Base-by-base conservation (phyloP, 2,797 vertebrate genomes). In the Pipistrellus nathusii region DNA sequence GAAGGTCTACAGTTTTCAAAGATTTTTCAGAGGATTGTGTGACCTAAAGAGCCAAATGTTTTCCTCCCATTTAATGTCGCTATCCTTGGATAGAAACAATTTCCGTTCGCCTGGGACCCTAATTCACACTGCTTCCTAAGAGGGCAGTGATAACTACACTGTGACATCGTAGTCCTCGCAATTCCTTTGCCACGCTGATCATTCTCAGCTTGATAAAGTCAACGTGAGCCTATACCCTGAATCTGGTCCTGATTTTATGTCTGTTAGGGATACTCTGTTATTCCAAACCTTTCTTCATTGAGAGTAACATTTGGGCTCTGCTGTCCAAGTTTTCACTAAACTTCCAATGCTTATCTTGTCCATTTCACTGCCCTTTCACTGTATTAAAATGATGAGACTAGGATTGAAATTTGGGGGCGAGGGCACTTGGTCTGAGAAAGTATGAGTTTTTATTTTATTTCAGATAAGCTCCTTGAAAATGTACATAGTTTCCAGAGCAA, bases 361-460 rank as follows among this genome's bases (percentile, higher is more conserved):
- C 55, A 20, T n/a, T 38, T 57, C 87, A 35, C 30, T 86, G 15
- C 21, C 27, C 66, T 81, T 84, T 55, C 55, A 17, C 53, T 30
- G 10, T 38, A 30, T 76, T 91, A 68, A 72, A 85, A 87, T 41
- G 75, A 64, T 30, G 10, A 10, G 55, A 84, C 20, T 82, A 44
- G 5, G 15, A 66, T 0, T 76, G 88, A 93, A 84, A 85, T 90
- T 88, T 62, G 51, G 85, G 83, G 57, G 51, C 51, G 27, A 93
- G 41, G 32, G 27, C 78, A 48, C 64, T 91, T 64, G 7, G 66
- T 48, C 83, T 84, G 90, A 93, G 88, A 95, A 95, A 92, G 83
- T 48, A 95, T 64, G 93, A 85, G 93, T 90, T 69, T 96, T 91
- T 94, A 94, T 89, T 94, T 94, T 85, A 94, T 95, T 95, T 96